phyloP scores from a whole-genome alignment of 2,113 vertebrate genomes.

The Halichoeres trimaculatus region DNA sequence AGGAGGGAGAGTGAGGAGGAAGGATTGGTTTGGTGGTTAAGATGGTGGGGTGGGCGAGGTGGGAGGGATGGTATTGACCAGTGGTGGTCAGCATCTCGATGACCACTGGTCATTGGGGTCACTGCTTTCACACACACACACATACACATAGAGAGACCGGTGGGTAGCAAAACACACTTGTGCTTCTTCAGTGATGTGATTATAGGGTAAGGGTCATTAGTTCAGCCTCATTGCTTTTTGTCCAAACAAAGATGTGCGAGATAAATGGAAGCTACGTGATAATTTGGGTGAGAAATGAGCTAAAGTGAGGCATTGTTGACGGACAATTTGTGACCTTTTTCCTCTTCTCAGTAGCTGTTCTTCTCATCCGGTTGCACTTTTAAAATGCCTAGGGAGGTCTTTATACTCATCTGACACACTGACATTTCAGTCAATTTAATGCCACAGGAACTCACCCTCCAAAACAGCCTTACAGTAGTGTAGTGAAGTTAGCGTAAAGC shows the following conservation, averaged over 20 bases:
- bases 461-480: too few relatives aligned
- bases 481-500: too few relatives aligned
- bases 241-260: constrained; percentile 78
- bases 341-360: background rate
- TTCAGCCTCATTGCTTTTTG: constrained; percentile 77
- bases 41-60: constrained; percentile 12
- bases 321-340: background rate
- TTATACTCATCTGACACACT: constrained; percentile 6
- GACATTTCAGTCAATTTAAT: too few relatives aligned
- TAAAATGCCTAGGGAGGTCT: constrained; percentile 11
- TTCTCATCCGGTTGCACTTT: background rate
- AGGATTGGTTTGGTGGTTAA: constrained; percentile 58
- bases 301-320: constrained; percentile 10
- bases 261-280: constrained; percentile 77
- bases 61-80: constrained; percentile 78
- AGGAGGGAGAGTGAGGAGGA: constrained; percentile 39
- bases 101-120: constrained; percentile 81
- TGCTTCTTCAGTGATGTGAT: constrained; percentile 74
- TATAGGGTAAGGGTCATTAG: constrained; percentile 79
- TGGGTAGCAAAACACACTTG: constrained; percentile 41
- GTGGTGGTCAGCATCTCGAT: constrained; percentile 80
- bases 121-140: constrained; percentile 45
- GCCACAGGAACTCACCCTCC: too few relatives aligned
- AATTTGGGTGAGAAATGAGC: constrained; percentile 64
- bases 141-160: background rate